Conservation (phyloP, 2,888 invertebrate genomes). For the Drosophila prostipennis region DNA sequence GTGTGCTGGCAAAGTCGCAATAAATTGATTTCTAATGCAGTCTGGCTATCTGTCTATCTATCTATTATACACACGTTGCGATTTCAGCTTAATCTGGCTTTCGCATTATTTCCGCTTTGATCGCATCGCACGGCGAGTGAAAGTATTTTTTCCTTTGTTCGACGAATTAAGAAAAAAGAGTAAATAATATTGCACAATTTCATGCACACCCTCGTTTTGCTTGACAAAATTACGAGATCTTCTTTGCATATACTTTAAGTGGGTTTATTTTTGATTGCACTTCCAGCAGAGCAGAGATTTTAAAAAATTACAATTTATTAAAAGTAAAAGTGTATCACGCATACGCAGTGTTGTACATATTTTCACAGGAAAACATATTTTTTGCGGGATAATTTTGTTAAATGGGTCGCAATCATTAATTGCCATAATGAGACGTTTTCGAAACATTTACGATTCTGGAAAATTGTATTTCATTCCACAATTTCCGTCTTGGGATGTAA, state of each 20-base stretch:
- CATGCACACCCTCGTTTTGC: constrained; percentile 10
- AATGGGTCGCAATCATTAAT: constrained; percentile 2
- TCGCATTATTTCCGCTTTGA: constrained; percentile 51
- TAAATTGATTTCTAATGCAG: constrained; percentile 74
- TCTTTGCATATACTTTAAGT: neutral
- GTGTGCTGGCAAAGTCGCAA: constrained; percentile 70
- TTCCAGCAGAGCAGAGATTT: constrained; percentile 3
- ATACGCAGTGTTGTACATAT: constrained; percentile 1
- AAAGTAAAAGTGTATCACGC: neutral
- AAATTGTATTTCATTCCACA: neutral
- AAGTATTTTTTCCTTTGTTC: constrained; percentile 29
- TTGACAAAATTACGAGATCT: constrained; percentile 5
- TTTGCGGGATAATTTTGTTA: neutral
- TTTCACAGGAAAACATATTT: neutral
- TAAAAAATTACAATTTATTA: neutral
- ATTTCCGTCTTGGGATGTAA: neutral
- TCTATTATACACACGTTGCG: constrained; percentile 32
- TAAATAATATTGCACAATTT: constrained; percentile 17
- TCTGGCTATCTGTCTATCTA: constrained; percentile 41
- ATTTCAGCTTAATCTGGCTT: constrained; percentile 47
- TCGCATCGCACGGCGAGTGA: constrained; percentile 26
- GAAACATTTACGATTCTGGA: neutral
- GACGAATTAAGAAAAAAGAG: constrained; percentile 2
- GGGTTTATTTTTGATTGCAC: neutral
- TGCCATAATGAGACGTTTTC: neutral